Percentiles rank a stretch among this genome's conserved stretches.
Conservation (phyloP, 2,113 vertebrate species). For the Corythornis vintsioides region DNA sequence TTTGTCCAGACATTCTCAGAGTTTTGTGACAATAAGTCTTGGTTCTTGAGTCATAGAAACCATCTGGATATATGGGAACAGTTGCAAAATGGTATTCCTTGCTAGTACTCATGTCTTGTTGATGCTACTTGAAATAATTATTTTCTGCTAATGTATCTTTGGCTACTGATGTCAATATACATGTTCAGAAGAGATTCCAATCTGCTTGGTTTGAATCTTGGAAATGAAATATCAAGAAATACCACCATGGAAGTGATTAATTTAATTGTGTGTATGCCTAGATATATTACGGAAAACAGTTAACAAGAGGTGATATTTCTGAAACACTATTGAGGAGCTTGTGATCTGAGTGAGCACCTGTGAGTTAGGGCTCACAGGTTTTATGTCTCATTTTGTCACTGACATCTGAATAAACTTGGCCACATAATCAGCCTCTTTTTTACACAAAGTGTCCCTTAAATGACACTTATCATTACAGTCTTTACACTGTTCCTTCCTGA, state of each 20-base stretch:
- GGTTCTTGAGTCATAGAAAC: not conserved
- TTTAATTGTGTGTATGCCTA: not conserved
- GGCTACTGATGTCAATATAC: not conserved
- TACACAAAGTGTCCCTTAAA: not conserved
- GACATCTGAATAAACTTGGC: slow-evolving; percentile 23
- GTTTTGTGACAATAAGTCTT: not conserved
- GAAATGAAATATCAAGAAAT: not conserved
- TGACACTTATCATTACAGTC: not conserved
- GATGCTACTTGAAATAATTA: not conserved
- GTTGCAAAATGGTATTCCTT: not conserved
- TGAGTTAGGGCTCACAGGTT: not conserved
- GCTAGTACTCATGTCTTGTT: not conserved
- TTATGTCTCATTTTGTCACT: not conserved
- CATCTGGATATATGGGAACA: not conserved
- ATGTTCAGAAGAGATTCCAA: not conserved
- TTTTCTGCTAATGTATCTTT: not conserved
- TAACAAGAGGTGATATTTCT: not conserved
- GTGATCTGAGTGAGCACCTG: not conserved
- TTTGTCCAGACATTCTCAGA: not conserved
- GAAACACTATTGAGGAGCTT: not conserved
- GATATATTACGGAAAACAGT: not conserved
- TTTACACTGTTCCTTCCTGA: not conserved
- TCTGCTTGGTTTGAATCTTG: not conserved
- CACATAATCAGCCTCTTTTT: not conserved
- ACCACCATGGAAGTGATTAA: not conserved